Conservation (phyloP, 2,797 vertebrate species). For the Liasis olivaceus region DNA sequence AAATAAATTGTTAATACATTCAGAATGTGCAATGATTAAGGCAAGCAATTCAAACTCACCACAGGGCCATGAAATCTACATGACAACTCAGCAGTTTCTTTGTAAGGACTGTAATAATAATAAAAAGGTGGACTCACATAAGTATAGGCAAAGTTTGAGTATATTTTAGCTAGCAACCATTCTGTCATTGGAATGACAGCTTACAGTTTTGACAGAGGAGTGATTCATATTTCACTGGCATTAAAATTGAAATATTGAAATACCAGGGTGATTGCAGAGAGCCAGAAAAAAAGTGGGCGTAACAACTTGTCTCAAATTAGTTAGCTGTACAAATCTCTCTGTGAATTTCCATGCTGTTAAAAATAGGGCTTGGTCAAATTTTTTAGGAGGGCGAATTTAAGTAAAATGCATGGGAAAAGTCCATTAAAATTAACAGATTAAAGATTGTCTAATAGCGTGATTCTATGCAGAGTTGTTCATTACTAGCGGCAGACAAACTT, state of each 20-base stretch:
- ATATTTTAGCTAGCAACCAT: not conserved
- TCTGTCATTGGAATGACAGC: not conserved
- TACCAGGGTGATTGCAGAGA: not conserved
- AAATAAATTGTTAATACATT: slow-evolving; percentile 3
- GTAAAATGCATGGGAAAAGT: not conserved
- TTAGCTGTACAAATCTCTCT: not conserved
- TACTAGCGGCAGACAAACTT: not conserved
- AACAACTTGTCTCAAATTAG: not conserved
- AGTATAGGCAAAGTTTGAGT: not conserved
- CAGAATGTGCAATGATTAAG: not conserved
- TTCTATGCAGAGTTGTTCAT: not conserved
- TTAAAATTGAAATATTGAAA: not conserved
- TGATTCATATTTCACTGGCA: slow-evolving; percentile 7
- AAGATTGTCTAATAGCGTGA: not conserved
- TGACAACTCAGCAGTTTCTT: not conserved
- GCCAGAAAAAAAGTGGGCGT: not conserved
- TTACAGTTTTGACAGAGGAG: not conserved
- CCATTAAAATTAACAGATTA: not conserved
- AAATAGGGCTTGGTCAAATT: not conserved
- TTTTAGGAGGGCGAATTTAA: not conserved
- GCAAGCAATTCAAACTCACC: not conserved
- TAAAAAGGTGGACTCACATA: not conserved
- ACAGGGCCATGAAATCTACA: not conserved
- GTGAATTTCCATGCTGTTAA: not conserved
- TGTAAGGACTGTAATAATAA: not conserved